Evolutionary conservation across 2,797 vertebrate species (phyloP).

Genomic region (Myripristis jacobus): DNA sequence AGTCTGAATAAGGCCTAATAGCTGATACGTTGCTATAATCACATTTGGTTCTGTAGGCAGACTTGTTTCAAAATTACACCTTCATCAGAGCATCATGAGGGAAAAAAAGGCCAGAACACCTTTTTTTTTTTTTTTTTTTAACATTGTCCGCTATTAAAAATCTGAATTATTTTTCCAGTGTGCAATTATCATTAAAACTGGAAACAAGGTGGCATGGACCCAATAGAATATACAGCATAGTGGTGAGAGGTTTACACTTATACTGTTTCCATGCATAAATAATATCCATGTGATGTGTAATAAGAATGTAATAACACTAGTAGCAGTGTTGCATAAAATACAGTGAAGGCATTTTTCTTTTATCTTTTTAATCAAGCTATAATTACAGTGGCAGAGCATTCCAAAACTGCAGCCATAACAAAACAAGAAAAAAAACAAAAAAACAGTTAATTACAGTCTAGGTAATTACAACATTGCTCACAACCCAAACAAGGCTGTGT

Average conservation of each 20-base stretch:
- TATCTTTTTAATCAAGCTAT: slow-evolving; percentile 43
- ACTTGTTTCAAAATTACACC: no score
- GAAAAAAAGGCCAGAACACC: no score
- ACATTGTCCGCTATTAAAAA: no score
- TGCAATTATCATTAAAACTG: neutral
- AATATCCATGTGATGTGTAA: slow-evolving; percentile 11
- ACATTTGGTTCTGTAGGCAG: no score
- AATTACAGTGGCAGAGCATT: slow-evolving; percentile 50
- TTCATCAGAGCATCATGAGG: no score
- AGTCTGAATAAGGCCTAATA: no score
- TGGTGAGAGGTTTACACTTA: neutral
- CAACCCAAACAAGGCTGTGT: slow-evolving; percentile 39
- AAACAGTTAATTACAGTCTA: slow-evolving; percentile 55
- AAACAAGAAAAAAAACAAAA: slow-evolving; percentile 58
- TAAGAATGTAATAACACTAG: slow-evolving; percentile 19
- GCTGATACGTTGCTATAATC: no score
- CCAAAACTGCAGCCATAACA: slow-evolving; percentile 48
- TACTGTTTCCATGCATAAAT: neutral
- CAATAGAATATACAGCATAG: neutral
- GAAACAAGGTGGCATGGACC: neutral
- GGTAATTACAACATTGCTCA: slow-evolving; percentile 55
- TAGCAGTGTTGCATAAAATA: neutral
- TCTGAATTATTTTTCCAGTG: neutral
- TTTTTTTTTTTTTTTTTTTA: no score
- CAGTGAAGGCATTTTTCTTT: slow-evolving; percentile 37